Conservation (phyloP, 2,888 invertebrate species). For the Epinotia nisella region DNA sequence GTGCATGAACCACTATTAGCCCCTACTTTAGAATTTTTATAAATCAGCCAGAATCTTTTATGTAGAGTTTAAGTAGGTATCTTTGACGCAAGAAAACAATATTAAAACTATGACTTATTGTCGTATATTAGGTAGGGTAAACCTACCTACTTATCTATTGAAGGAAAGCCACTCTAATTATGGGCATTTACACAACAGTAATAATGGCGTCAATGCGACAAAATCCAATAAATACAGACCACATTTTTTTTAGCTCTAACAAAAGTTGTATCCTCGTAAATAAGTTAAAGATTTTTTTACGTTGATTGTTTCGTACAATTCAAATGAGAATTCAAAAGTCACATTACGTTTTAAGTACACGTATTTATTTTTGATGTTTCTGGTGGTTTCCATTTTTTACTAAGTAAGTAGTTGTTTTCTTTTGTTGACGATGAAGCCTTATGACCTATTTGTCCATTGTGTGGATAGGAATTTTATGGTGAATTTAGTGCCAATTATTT, state of each 20-base stretch:
- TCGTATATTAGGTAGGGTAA: not conserved
- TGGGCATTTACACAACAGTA: not conserved
- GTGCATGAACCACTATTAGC: conserved; percentile 67
- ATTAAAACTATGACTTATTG: not conserved
- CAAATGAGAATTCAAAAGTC: too few species aligned
- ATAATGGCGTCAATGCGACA: not conserved
- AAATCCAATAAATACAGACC: not conserved
- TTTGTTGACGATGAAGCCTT: conserved; percentile 36
- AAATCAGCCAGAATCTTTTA: conserved; percentile 13
- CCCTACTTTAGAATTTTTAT: conserved; percentile 49
- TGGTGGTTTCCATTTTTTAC: not conserved
- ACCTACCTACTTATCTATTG: too few species aligned
- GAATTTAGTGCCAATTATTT: conserved; percentile 34
- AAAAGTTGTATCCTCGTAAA: not conserved
- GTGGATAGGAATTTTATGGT: conserved; percentile 25
- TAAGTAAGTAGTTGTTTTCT: conserved; percentile 32
- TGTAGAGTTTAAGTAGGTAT: conserved; percentile 4
- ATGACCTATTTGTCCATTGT: conserved; percentile 14
- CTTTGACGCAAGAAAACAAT: conserved; percentile 40
- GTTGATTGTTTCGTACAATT: too few species aligned
- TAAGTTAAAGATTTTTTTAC: not conserved
- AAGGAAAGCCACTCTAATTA: not conserved
- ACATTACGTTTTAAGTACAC: too few species aligned
- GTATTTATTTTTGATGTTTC: too few species aligned
- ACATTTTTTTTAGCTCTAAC: not conserved